Evolutionary conservation across 2,888 invertebrate species (phyloP).

Genomic region (Phrixothrix hirtus): DNA sequence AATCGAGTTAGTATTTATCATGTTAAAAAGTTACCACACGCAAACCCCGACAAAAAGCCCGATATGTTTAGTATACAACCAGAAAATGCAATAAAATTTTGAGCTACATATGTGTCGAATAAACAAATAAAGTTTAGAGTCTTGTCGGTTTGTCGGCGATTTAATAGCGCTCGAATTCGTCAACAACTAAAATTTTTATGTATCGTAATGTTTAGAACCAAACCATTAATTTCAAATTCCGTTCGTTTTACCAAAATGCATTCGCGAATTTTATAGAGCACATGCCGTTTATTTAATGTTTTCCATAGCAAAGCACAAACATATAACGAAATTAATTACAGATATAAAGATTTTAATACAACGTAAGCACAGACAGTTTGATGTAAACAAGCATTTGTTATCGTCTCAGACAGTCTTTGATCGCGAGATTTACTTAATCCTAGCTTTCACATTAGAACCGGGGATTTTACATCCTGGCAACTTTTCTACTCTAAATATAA

Average conservation of each 20-base stretch:
- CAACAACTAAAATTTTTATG: slow-evolving; percentile 32
- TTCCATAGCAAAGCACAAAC: slow-evolving; percentile 16
- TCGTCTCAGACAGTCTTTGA: slow-evolving; percentile 18
- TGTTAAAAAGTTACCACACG: slow-evolving; percentile 26
- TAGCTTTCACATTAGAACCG: slow-evolving; percentile 1
- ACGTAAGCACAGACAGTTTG: slow-evolving; percentile 12
- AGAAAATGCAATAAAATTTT: slow-evolving; percentile 33
- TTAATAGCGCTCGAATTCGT: slow-evolving; percentile 34
- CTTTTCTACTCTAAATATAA: slow-evolving; percentile 5
- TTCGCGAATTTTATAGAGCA: slow-evolving; percentile 26
- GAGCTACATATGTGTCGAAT: slow-evolving; percentile 43
- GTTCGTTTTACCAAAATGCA: slow-evolving; percentile 11
- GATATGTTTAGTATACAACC: slow-evolving; percentile 41
- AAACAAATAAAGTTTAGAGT: slow-evolving; percentile 48
- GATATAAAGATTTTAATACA: slow-evolving; percentile 26
- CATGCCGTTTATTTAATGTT: slow-evolving; percentile 18
- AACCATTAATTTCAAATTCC: slow-evolving; percentile 10
- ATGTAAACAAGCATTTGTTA: slow-evolving; percentile 28
- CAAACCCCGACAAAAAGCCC: slow-evolving; percentile 32
- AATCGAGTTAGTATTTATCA: slow-evolving; percentile 79
- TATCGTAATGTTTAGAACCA: slow-evolving; percentile 24
- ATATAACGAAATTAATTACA: slow-evolving; percentile 20
- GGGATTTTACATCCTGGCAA: slow-evolving; percentile 12
- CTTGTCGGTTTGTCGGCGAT: slow-evolving; percentile 48
- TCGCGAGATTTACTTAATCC: slow-evolving; percentile 16